Evolutionary conservation across 2,888 invertebrate genomes (phyloP).

Genomic region (Amphimallon solstitiale): DNA sequence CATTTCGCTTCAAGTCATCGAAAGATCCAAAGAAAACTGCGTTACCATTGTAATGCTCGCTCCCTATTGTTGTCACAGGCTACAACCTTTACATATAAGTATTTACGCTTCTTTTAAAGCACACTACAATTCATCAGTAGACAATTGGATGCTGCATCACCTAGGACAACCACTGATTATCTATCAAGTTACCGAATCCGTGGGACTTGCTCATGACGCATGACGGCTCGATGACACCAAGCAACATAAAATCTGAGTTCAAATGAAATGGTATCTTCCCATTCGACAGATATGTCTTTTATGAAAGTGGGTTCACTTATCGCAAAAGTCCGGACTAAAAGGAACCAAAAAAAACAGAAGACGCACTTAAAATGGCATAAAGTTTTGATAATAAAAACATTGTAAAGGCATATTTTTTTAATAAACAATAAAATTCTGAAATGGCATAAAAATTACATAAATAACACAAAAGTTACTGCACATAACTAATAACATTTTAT

Average conservation of each 20-base stretch:
- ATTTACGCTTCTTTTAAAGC: slow-evolving; percentile 11
- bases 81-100: slow-evolving; percentile 8
- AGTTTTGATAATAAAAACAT: too few relatives aligned
- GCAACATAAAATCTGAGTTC: neutral
- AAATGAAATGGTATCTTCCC: neutral
- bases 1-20: too few relatives aligned
- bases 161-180: slow-evolving; percentile 58
- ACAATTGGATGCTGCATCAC: slow-evolving; percentile 53
- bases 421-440: too few relatives aligned
- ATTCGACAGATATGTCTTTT: too few relatives aligned
- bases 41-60: neutral
- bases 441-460: too few relatives aligned
- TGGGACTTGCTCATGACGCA: slow-evolving; percentile 41
- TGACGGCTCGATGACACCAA: neutral
- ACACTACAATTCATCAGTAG: slow-evolving; percentile 1
- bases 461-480: too few relatives aligned
- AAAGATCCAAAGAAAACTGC: slow-evolving; percentile 49
- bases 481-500: too few relatives aligned
- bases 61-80: neutral
- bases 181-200: slow-evolving; percentile 54
- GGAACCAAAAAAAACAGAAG: too few relatives aligned
- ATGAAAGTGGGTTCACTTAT: too few relatives aligned
- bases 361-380: too few relatives aligned
- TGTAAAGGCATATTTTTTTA: too few relatives aligned
- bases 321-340: too few relatives aligned